Base-by-base conservation (phyloP, 2,888 invertebrate genomes). In the Ichneumoninae sp. region DNA sequence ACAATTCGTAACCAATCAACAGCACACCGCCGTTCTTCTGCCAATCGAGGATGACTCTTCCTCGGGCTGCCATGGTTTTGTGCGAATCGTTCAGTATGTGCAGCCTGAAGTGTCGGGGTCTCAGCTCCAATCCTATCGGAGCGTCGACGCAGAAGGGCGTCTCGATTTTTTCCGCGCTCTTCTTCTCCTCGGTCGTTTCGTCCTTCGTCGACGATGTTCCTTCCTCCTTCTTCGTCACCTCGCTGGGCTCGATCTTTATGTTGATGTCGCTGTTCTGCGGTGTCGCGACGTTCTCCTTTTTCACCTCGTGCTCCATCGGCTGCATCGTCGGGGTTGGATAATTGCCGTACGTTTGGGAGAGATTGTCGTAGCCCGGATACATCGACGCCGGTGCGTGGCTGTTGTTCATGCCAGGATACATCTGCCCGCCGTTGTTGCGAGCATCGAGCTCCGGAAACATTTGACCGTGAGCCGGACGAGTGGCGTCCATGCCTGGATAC, bases 1-100 rank as follows among this genome's bases (percentile, higher is more conserved):
- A 99, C 92, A 99, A 95, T 94, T 99, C 99, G 93, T 99, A 99
- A 1, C 99, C 99, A 92, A 99, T 98, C 89, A 99, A 95, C 52
- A 99, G 94, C 0, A 99, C 99, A 1, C 99, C 99, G 5, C 99
- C 99, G 8, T 96, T 95, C 52, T 96, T 95, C 54, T 96, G 95
- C 99, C 99, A 99, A 79, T 97, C 97, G 91, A 96, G 95, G 54
- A 97, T 96, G 81, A 99, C 98, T 95, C 97, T 97, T 3, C 98
- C 97, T 72, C 99, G 95, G 82, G 98, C 97, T 66, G 96, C 96
- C 90, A 98, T 95, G 0, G 98, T 98, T 94, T 99, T 99, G 90
- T 98, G 98, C 86, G 97, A 97, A 93, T 99, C 99, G 91, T 99
- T 99, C 66, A 99, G 94, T 13, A 99, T 97, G 92, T 97, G 98